Percentiles rank a stretch among this genome's conserved stretches.
Evolutionary conservation across 2,888 invertebrate genomes (phyloP).

Genomic region (Ellobium chinense): DNA sequence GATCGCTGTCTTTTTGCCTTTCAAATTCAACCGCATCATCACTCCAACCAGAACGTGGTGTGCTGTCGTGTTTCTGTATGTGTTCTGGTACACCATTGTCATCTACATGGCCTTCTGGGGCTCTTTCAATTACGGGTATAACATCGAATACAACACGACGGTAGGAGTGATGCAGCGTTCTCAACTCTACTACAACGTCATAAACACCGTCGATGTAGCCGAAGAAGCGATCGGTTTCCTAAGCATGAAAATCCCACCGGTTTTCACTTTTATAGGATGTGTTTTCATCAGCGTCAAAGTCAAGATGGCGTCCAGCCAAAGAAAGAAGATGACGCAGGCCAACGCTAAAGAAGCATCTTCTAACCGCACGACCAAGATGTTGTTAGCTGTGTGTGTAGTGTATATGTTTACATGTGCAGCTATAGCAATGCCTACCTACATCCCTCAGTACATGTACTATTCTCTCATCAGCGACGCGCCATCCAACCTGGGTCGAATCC

Average conservation of each 20-base stretch:
- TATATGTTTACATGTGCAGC: background rate
- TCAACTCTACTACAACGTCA: background rate
- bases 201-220: background rate
- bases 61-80: background rate
- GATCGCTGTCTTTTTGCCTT: slow-evolving; percentile 1
- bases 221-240: slow-evolving; percentile 1
- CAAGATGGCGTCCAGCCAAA: background rate
- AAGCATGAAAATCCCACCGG: slow-evolving; percentile 8
- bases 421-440: background rate
- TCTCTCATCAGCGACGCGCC: background rate
- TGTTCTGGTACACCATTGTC: slow-evolving; percentile 1
- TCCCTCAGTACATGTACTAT: slow-evolving; percentile 8
- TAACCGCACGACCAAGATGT: slow-evolving; percentile 13
- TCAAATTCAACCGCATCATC: background rate
- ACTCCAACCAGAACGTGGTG: slow-evolving; percentile 13
- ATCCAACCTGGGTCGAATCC: background rate
- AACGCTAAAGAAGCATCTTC: background rate
- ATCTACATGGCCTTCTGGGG: background rate
- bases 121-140: background rate
- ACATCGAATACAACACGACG: background rate
- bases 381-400: slow-evolving; percentile 15
- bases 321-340: background rate
- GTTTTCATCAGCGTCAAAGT: slow-evolving; percentile 13
- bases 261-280: slow-evolving; percentile 10
- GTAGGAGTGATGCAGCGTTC: background rate